phyloP scores from a whole-genome alignment of 2,797 vertebrate genomes.

The Mareca strepera region DNA sequence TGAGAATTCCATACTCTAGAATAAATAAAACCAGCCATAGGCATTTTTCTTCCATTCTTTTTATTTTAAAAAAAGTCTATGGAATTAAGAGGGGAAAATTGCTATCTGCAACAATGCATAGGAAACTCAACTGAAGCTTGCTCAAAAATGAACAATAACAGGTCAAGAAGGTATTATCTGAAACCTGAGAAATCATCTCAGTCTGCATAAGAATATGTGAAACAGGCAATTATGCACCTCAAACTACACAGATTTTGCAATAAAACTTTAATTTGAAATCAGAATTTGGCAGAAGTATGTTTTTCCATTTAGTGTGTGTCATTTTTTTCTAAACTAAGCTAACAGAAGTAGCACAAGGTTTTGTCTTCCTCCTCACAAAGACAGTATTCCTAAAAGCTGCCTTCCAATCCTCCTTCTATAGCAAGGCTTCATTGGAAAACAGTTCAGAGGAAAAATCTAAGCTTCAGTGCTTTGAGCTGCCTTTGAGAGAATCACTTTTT shows the following conservation, averaged over 20 bases:
- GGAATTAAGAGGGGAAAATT: neutral
- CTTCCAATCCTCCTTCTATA: neutral
- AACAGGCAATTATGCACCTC: neutral
- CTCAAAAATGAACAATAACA: neutral
- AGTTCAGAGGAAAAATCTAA: neutral
- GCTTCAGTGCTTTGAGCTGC: neutral
- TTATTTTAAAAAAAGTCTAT: neutral
- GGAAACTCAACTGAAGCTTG: neutral
- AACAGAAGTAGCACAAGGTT: neutral
- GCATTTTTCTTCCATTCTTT: neutral
- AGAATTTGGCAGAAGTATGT: no score
- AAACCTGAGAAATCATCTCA: neutral
- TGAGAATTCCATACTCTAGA: slow-evolving; percentile 11
- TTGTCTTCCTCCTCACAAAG: neutral
- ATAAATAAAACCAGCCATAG: slow-evolving; percentile 26
- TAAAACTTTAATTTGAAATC: neutral
- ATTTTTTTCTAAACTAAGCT: neutral
- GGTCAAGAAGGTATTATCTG: slow-evolving; percentile 3
- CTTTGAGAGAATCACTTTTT: neutral
- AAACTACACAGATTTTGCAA: neutral
- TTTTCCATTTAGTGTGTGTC: neutral
- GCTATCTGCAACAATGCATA: neutral
- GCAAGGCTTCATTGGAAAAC: neutral
- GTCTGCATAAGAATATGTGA: neutral
- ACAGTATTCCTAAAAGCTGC: neutral